Percentiles rank a stretch among this genome's conserved stretches.
phyloP scores from a whole-genome alignment of 2,888 invertebrate genomes.

The Tryphoninae sp. region DNA sequence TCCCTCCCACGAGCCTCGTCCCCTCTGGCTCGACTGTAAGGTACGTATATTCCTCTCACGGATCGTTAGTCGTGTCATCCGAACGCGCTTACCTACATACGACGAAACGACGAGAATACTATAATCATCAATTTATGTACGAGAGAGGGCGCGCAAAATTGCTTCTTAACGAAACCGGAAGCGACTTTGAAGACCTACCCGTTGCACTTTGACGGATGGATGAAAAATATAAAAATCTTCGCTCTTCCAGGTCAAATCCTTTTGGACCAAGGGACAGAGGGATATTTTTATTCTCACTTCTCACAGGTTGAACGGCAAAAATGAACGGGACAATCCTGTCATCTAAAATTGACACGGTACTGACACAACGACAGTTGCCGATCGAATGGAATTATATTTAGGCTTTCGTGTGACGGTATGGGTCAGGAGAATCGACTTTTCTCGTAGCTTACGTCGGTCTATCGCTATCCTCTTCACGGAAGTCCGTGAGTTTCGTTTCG shows the following conservation, averaged over 20 bases:
- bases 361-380: not conserved
- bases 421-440: conserved; percentile 28
- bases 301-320: no score
- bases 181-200: no score
- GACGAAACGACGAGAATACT: not conserved
- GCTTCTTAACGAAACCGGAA: not conserved
- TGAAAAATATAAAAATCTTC: no score
- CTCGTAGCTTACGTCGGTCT: conserved; percentile 19
- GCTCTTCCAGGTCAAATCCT: no score
- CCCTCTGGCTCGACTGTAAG: not conserved
- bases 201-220: no score
- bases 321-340: not conserved
- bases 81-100: not conserved
- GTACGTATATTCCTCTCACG: conserved; percentile 2
- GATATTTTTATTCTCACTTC: no score
- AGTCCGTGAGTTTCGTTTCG: conserved; percentile 6
- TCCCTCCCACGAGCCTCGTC: not conserved
- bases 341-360: not conserved
- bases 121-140: not conserved
- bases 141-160: not conserved
- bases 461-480: conserved; percentile 20
- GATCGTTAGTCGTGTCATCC: conserved; percentile 6
- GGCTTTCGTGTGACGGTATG: conserved; percentile 3
- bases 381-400: not conserved
- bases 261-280: no score